Conservation (phyloP, 2,888 invertebrate genomes). For the Craniophora ligustri region DNA sequence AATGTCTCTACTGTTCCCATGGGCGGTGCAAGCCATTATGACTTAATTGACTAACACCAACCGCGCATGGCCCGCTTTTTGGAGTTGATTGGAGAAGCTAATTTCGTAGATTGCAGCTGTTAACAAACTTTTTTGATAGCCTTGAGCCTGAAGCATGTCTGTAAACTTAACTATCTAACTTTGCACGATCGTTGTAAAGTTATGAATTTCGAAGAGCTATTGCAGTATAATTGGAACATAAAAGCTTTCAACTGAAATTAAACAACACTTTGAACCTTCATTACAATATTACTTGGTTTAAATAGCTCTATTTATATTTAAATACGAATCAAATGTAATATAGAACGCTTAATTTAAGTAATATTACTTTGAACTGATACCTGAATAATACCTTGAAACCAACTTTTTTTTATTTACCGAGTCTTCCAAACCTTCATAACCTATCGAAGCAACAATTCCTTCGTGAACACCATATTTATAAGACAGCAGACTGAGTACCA, state of each 20-base stretch:
- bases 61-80: conserved; percentile 25
- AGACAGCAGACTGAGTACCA: conserved; percentile 17
- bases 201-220: conserved; percentile 8
- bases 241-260: neutral
- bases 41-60: conserved; percentile 67
- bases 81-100: conserved; percentile 41
- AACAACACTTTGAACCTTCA: neutral
- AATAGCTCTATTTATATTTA: too few relatives aligned
- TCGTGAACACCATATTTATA: conserved; percentile 21
- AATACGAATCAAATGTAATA: too few relatives aligned
- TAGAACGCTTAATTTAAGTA: neutral
- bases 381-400: too few relatives aligned
- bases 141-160: conserved; percentile 12
- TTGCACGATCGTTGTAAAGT: conserved; percentile 11
- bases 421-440: too few relatives aligned
- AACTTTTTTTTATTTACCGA: too few relatives aligned
- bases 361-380: too few relatives aligned
- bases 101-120: conserved; percentile 34
- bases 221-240: conserved; percentile 8
- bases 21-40: conserved; percentile 72
- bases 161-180: conserved; percentile 13
- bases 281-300: too few relatives aligned
- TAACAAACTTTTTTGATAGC: conserved; percentile 33
- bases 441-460: conserved; percentile 6
- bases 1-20: conserved; percentile 74